Conservation (phyloP, 2,113 vertebrate genomes). For the Murina feae region DNA sequence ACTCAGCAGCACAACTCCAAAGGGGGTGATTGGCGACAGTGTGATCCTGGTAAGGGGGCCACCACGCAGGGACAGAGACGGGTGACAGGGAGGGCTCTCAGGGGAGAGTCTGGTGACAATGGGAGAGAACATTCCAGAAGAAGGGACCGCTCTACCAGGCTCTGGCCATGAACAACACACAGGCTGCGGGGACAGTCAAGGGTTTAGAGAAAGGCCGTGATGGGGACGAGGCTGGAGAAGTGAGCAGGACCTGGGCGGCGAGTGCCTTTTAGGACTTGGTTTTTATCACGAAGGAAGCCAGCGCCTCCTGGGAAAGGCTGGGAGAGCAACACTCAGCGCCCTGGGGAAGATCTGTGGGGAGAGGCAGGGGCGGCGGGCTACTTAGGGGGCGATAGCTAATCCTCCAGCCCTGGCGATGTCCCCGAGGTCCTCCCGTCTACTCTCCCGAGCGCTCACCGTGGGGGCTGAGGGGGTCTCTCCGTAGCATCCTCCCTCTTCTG, state of each 20-base stretch:
- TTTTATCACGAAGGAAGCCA: background rate
- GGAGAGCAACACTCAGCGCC: background rate
- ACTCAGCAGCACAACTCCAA: background rate
- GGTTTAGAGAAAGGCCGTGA: background rate
- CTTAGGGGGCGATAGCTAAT: too few species aligned
- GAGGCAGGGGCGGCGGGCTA: too few species aligned
- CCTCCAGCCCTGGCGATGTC: rapidly evolving
- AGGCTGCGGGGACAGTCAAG: rapidly evolving
- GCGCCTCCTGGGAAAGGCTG: rapidly evolving
- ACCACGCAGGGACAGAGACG: background rate
- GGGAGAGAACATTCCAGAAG: background rate
- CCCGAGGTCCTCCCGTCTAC: background rate
- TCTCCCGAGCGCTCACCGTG: background rate
- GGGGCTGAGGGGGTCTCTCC: background rate
- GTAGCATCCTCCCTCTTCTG: background rate
- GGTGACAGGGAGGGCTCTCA: background rate
- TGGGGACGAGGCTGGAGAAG: background rate
- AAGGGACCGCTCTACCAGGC: too few species aligned
- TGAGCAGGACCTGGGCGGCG: too few species aligned
- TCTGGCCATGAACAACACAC: rapidly evolving
- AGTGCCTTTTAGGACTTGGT: background rate
- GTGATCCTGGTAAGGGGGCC: background rate
- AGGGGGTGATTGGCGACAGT: background rate
- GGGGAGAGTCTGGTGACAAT: background rate
- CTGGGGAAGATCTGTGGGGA: background rate